Evolutionary conservation across 1,140 invertebrate species (phyloP).

Genomic region (Phenacoccus solenopsis): DNA sequence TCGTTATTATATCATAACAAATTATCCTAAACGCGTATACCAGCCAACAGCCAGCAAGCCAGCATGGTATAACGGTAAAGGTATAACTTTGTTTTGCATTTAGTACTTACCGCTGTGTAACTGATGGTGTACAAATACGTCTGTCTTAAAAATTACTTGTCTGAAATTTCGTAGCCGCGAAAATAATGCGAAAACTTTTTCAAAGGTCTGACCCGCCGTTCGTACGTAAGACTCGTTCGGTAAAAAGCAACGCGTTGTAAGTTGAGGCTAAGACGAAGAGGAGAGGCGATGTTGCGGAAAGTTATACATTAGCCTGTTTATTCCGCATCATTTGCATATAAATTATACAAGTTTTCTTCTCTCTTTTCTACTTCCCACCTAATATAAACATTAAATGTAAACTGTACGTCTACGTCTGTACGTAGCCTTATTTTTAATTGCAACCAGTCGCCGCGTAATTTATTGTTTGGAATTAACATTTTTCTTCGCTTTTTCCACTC

Average conservation of each 20-base stretch:
- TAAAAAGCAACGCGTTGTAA: background rate
- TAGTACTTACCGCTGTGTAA: too few relatives aligned
- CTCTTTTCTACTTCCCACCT: slow-evolving; percentile 13
- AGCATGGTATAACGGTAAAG: too few relatives aligned
- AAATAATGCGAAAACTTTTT: background rate
- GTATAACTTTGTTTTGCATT: background rate
- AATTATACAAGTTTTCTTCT: slow-evolving; percentile 18
- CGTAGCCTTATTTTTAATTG: slow-evolving; percentile 16
- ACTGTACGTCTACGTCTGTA: too few relatives aligned
- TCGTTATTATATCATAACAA: background rate
- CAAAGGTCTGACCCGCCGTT: background rate
- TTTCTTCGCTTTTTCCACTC: too few relatives aligned
- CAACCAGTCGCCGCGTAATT: background rate
- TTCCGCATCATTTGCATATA: slow-evolving; percentile 15
- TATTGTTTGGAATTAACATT: background rate
- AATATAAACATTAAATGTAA: slow-evolving; percentile 15
- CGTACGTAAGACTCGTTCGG: background rate
- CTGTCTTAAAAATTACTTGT: background rate
- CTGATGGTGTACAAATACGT: background rate
- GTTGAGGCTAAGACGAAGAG: background rate
- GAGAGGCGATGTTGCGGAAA: slow-evolving; percentile 7
- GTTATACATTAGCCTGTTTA: slow-evolving; percentile 10
- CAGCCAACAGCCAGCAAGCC: too few relatives aligned
- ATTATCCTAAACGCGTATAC: background rate
- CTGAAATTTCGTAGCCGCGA: background rate